These are phyloP conservation scores for Trematomus loennbergii DNA, from an alignment of 2,113 vertebrate genomes.

Conservation along the genomic window DNA sequence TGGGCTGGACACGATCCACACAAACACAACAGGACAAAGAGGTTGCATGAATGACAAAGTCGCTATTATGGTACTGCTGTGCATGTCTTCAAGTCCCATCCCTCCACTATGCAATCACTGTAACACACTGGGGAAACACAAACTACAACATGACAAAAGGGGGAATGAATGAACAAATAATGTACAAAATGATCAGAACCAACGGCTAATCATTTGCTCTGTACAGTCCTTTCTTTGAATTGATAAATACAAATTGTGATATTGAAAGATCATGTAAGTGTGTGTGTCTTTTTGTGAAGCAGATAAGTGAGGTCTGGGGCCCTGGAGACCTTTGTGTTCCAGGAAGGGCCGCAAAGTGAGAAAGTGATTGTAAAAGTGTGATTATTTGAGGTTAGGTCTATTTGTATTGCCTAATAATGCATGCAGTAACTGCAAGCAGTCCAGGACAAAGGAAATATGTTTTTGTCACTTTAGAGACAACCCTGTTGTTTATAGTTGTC, in stretches of 20 bases:
- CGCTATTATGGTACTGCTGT: slow-evolving; percentile 71
- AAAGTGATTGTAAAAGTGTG: too few species aligned
- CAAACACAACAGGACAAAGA: slow-evolving; percentile 54
- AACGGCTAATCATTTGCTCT: slow-evolving; percentile 67
- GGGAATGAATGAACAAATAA: slow-evolving; percentile 67
- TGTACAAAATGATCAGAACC: slow-evolving; percentile 67
- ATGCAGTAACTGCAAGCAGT: too few species aligned
- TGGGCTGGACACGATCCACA: slow-evolving; percentile 15
- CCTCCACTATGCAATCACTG: slow-evolving; percentile 71
- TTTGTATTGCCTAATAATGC: too few species aligned
- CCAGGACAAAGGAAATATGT: too few species aligned
- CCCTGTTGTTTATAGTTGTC: too few species aligned
- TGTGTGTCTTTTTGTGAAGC: slow-evolving; percentile 30
- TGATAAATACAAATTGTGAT: slow-evolving; percentile 81
- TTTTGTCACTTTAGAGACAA: too few species aligned
- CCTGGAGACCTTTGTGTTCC: not conserved
- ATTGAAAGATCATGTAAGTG: slow-evolving; percentile 49
- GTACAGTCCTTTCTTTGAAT: slow-evolving; percentile 77
- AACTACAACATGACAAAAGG: slow-evolving; percentile 63
- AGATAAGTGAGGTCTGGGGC: not conserved
- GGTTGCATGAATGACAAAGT: slow-evolving; percentile 77
- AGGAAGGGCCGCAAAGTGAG: not conserved
- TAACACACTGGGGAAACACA: slow-evolving; percentile 63
- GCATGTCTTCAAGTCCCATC: slow-evolving; percentile 75
- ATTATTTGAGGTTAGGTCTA: too few species aligned